phyloP scores from a whole-genome alignment of 2,888 invertebrate genomes.

The Sarcophaga caerulescens region DNA sequence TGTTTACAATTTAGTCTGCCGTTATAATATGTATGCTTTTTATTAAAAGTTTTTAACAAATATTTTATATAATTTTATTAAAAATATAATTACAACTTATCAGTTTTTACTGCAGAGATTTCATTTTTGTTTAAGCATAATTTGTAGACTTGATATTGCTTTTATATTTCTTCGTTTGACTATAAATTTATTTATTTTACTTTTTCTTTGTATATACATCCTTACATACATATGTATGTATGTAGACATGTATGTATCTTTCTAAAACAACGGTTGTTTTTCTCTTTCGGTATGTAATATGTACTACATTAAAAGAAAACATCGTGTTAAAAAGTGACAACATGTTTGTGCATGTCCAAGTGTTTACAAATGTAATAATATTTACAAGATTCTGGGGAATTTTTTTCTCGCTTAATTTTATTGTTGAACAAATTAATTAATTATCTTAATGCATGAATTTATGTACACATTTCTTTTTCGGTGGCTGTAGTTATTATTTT shows the following conservation, averaged over 20 bases:
- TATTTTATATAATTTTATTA: conserved; percentile 6
- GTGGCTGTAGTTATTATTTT: too few species aligned
- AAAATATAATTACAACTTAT: conserved; percentile 25
- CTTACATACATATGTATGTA: too few species aligned
- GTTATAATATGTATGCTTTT: background rate
- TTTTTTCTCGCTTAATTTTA: background rate
- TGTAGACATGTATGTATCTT: background rate
- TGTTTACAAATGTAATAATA: background rate
- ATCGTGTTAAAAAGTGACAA: conserved; percentile 10
- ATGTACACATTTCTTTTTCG: background rate
- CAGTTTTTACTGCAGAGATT: background rate
- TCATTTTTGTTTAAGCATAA: background rate
- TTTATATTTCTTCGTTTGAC: too few species aligned
- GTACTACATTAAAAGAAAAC: background rate
- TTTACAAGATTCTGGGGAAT: background rate
- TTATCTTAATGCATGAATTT: background rate
- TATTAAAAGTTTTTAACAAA: background rate
- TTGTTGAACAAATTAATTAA: background rate
- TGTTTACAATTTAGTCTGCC: background rate
- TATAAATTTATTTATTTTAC: too few species aligned
- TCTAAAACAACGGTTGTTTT: conserved; percentile 25
- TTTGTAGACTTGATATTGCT: background rate
- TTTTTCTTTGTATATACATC: too few species aligned
- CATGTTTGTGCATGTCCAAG: conserved; percentile 10
- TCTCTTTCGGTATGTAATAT: background rate